Evolutionary conservation across 2,797 vertebrate genomes (phyloP).

Genomic region (Coccyzus lansbergi): DNA sequence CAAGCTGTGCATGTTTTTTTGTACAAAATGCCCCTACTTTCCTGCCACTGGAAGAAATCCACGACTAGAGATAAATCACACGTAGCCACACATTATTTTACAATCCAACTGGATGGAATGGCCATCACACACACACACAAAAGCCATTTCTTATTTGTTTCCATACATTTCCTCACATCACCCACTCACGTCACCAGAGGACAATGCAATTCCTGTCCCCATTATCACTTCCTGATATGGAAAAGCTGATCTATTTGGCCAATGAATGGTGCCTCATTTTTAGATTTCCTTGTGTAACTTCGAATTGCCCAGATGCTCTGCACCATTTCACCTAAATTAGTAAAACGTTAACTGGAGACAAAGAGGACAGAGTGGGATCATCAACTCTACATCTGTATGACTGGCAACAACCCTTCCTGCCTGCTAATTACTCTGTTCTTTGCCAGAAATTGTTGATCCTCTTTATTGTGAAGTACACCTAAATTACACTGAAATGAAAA

Average conservation of each 20-base stretch:
- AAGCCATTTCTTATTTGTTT: slow-evolving; percentile 58
- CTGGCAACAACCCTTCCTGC: slow-evolving; percentile 67
- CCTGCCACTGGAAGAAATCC: slow-evolving; percentile 32
- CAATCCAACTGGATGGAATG: slow-evolving; percentile 49
- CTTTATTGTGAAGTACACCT: neutral
- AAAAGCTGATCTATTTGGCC: slow-evolving; percentile 70
- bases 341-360: slow-evolving; percentile 47
- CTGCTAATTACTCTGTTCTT: slow-evolving; percentile 30
- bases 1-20: neutral
- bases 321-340: slow-evolving; percentile 47
- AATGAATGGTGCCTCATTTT: slow-evolving; percentile 54
- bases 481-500: neutral
- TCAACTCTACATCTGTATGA: slow-evolving; percentile 21
- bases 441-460: slow-evolving; percentile 8
- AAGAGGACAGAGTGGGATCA: slow-evolving; percentile 21
- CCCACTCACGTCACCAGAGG: slow-evolving; percentile 61
- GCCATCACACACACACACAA: neutral
- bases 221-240: slow-evolving; percentile 71
- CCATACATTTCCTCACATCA: slow-evolving; percentile 68
- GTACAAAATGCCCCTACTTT: neutral
- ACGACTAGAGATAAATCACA: neutral
- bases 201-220: slow-evolving; percentile 68
- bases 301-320: slow-evolving; percentile 53
- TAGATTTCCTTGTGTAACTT: slow-evolving; percentile 64
- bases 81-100: neutral